phyloP scores from a whole-genome alignment of 2,113 vertebrate genomes.

The Xiphias gladius region DNA sequence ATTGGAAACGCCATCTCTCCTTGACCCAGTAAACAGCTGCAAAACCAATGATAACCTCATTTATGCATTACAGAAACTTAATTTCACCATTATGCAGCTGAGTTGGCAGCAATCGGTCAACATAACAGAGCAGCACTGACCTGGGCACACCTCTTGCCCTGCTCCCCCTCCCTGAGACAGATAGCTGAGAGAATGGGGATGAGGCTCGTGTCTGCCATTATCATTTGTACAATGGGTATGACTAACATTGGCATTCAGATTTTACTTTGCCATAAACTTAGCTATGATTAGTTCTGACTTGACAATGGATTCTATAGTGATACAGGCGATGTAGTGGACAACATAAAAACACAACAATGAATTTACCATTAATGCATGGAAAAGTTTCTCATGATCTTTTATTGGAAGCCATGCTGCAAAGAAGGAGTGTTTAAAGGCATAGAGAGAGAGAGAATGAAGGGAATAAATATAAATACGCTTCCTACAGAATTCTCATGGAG shows the following conservation, averaged over 20 bases:
- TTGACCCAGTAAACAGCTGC: constrained; percentile 77
- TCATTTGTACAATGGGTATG: constrained; percentile 10
- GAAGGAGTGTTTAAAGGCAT: neutral
- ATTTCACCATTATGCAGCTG: constrained; percentile 73
- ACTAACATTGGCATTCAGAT: neutral
- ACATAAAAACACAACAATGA: constrained; percentile 34
- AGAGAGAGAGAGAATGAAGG: neutral
- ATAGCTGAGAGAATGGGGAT: constrained; percentile 18
- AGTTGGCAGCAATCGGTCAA: constrained; percentile 55
- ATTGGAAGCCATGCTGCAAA: neutral
- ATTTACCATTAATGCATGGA: too few species aligned
- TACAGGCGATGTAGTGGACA: neutral
- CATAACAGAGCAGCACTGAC: constrained; percentile 56
- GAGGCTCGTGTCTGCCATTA: constrained; percentile 15
- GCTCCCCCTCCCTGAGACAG: neutral
- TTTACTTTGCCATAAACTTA: constrained; percentile 42
- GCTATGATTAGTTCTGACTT: constrained; percentile 14
- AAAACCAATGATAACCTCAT: constrained; percentile 81
- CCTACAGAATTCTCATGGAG: neutral
- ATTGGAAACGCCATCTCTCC: constrained; percentile 77
- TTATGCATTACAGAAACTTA: constrained; percentile 77
- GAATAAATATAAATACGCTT: neutral
- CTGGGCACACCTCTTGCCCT: constrained; percentile 37
- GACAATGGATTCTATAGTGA: constrained; percentile 27
- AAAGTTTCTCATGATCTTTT: neutral